Evolutionary conservation across 2,888 invertebrate genomes (phyloP).

Genomic region (Steinernema hermaphroditum): DNA sequence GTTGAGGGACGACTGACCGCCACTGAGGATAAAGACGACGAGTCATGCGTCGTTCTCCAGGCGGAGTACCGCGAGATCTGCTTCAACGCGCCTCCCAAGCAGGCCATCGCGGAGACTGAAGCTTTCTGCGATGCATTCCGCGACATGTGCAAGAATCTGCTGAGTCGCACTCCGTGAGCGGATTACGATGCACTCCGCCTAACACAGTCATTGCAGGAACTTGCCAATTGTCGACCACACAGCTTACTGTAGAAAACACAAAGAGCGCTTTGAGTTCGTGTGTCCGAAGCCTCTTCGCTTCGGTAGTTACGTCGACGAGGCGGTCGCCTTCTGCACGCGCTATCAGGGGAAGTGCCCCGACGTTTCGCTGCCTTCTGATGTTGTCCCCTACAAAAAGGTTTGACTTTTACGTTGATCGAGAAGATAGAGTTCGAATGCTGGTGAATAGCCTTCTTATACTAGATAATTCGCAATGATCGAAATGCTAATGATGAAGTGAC

Average conservation of each 20-base stretch:
- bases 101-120: slow-evolving; percentile 33
- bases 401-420: neutral
- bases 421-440: no score
- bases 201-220: slow-evolving; percentile 14
- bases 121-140: slow-evolving; percentile 39
- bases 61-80: slow-evolving; percentile 34
- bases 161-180: slow-evolving; percentile 3
- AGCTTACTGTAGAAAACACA: slow-evolving; percentile 36
- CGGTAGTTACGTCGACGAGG: slow-evolving; percentile 34
- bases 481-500: no score
- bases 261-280: slow-evolving; percentile 38
- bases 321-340: slow-evolving; percentile 37
- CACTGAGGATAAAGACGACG: slow-evolving; percentile 9
- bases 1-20: neutral
- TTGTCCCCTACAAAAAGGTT: slow-evolving; percentile 36
- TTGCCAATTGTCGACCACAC: slow-evolving; percentile 4
- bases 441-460: no score
- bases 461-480: no score
- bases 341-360: slow-evolving; percentile 35
- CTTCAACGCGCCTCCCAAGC: slow-evolving; percentile 27
- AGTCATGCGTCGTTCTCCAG: slow-evolving; percentile 22
- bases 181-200: neutral
- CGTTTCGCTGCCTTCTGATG: slow-evolving; percentile 33
- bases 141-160: slow-evolving; percentile 31
- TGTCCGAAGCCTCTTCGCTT: slow-evolving; percentile 39